Conservation (phyloP, 2,888 invertebrate genomes). For the Spilarctia lutea region DNA sequence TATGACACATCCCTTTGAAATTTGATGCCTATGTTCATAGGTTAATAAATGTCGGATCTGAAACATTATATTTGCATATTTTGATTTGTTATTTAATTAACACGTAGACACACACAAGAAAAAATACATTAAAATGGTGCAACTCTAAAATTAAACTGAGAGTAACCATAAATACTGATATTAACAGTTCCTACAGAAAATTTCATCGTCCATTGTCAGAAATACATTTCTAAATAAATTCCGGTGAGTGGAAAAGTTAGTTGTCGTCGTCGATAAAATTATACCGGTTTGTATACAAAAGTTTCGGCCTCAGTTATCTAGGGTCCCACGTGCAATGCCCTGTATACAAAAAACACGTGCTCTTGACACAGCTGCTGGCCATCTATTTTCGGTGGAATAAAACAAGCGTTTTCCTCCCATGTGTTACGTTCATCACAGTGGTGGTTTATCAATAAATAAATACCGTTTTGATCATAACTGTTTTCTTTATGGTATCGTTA, state of each 20-base stretch:
- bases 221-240: constrained; percentile 12
- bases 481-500: constrained; percentile 6
- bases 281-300: constrained; percentile 17
- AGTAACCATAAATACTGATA: constrained; percentile 5
- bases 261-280: constrained; percentile 6
- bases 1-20: not conserved
- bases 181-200: constrained; percentile 5
- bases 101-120: not conserved
- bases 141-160: not conserved
- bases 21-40: not conserved
- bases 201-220: constrained; percentile 15
- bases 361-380: constrained; percentile 67
- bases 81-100: not conserved
- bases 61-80: not conserved
- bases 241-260: constrained; percentile 17
- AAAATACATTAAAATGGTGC: not conserved
- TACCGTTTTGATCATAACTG: constrained; percentile 10
- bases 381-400: constrained; percentile 47
- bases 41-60: not conserved
- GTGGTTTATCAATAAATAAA: constrained; percentile 25
- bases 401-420: constrained; percentile 38
- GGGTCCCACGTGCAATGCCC: constrained; percentile 56
- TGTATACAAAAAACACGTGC: constrained; percentile 64
- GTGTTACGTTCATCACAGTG: constrained; percentile 26
- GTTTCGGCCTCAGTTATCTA: constrained; percentile 30